Evolutionary conservation across 1,140 invertebrate species (phyloP).

Genomic region (Achroia grisella): DNA sequence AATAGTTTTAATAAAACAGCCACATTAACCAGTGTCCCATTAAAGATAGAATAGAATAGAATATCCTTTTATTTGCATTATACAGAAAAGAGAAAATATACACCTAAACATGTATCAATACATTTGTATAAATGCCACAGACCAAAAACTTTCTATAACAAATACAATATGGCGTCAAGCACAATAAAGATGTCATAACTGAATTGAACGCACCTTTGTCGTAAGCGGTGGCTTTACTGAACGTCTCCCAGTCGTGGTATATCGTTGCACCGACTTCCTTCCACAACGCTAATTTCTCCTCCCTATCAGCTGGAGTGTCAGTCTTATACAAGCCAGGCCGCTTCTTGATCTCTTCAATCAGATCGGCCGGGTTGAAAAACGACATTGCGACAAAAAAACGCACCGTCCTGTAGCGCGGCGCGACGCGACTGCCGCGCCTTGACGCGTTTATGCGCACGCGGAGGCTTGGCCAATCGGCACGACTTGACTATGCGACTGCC

Average conservation of each 20-base stretch:
- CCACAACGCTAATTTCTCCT: slow-evolving; percentile 49
- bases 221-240: slow-evolving; percentile 50
- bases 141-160: too few relatives aligned
- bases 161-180: too few relatives aligned
- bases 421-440: slow-evolving; percentile 19
- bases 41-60: too few relatives aligned
- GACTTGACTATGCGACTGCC: slow-evolving; percentile 29
- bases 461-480: slow-evolving; percentile 22
- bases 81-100: too few relatives aligned
- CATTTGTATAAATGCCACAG: too few relatives aligned
- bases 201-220: slow-evolving; percentile 44
- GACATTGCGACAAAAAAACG: slow-evolving; percentile 14
- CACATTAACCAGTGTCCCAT: too few relatives aligned
- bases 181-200: too few relatives aligned
- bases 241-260: slow-evolving; percentile 44
- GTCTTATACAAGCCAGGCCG: slow-evolving; percentile 43
- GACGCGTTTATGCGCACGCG: slow-evolving; percentile 28
- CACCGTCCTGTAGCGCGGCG: slow-evolving; percentile 12
- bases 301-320: slow-evolving; percentile 36
- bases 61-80: too few relatives aligned
- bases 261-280: slow-evolving; percentile 53
- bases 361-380: slow-evolving; percentile 29
- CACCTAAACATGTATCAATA: too few relatives aligned
- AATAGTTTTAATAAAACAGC: too few relatives aligned
- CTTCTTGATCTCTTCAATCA: slow-evolving; percentile 56